phyloP scores from a whole-genome alignment of 2,113 vertebrate genomes.

The Brachyhypopomus gauderio region DNA sequence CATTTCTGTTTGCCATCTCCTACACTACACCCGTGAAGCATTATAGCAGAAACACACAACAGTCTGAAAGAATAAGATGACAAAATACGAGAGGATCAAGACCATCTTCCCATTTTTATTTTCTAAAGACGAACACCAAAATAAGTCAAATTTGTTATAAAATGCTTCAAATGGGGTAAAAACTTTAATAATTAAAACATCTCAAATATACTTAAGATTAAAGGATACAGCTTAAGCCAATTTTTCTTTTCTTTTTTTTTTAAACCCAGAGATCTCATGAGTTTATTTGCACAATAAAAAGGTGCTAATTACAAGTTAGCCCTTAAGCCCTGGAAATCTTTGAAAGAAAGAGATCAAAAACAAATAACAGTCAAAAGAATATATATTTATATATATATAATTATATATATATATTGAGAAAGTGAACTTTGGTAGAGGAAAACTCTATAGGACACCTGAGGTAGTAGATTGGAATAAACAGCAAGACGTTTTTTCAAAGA shows the following conservation, averaged over 20 bases:
- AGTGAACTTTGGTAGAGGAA: slow-evolving; percentile 94
- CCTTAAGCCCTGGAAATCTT: slow-evolving; percentile 91
- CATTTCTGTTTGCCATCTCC: no score
- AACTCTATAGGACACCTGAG: slow-evolving; percentile 92
- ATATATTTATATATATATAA: slow-evolving; percentile 53
- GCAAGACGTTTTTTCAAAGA: slow-evolving; percentile 81
- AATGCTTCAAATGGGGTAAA: slow-evolving; percentile 89
- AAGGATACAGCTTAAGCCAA: slow-evolving; percentile 88
- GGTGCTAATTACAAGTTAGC: slow-evolving; percentile 89
- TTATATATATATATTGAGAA: slow-evolving; percentile 68
- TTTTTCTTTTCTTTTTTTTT: slow-evolving; percentile 61
- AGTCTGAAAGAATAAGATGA: neutral
- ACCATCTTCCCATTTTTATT: slow-evolving; percentile 85
- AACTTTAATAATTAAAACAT: slow-evolving; percentile 90
- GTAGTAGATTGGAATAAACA: slow-evolving; percentile 94
- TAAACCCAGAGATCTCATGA: slow-evolving; percentile 85
- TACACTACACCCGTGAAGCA: no score
- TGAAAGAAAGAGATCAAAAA: slow-evolving; percentile 71
- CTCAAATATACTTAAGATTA: slow-evolving; percentile 88
- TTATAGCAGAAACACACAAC: neutral
- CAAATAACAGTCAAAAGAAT: slow-evolving; percentile 83
- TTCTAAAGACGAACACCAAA: slow-evolving; percentile 90
- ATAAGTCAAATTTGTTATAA: slow-evolving; percentile 93
- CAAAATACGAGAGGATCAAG: slow-evolving; percentile 7
- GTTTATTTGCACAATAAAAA: slow-evolving; percentile 87